Conservation (phyloP, 1,140 invertebrate genomes). For the Anastrepha obliqua region DNA sequence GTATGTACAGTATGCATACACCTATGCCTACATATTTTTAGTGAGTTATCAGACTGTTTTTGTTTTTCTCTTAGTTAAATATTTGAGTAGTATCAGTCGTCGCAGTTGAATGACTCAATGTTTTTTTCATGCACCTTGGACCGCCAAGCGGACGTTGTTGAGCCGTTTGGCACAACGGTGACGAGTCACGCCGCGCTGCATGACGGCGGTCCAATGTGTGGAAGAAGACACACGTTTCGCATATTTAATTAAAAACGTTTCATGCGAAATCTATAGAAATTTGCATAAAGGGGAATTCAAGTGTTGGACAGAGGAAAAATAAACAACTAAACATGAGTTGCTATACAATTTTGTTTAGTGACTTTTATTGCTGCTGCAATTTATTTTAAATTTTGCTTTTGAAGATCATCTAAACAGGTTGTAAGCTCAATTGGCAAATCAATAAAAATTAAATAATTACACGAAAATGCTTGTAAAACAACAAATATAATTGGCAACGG, state of each 20-base stretch:
- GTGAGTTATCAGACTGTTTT: slow-evolving; percentile 3
- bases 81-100: not conserved
- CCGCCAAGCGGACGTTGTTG: not conserved
- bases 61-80: not conserved
- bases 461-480: slow-evolving; percentile 28
- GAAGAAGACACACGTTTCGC: slow-evolving; percentile 33
- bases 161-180: not conserved
- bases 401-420: not conserved
- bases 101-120: slow-evolving; percentile 48
- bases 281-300: slow-evolving; percentile 12
- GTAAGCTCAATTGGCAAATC: slow-evolving; percentile 36
- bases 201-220: not conserved
- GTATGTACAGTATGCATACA: not conserved
- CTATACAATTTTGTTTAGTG: not conserved
- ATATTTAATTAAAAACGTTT: slow-evolving; percentile 43
- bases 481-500: slow-evolving; percentile 45
- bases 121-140: not conserved
- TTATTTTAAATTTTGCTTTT: not conserved
- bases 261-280: slow-evolving; percentile 36
- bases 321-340: not conserved
- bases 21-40: not conserved
- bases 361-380: not conserved
- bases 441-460: slow-evolving; percentile 49
- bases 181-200: not conserved
- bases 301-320: not conserved